A percentile compares a stretch with the other conserved stretches of the same genome.
phyloP scores from a whole-genome alignment of 2,888 invertebrate genomes.

The Venusia cambrica region DNA sequence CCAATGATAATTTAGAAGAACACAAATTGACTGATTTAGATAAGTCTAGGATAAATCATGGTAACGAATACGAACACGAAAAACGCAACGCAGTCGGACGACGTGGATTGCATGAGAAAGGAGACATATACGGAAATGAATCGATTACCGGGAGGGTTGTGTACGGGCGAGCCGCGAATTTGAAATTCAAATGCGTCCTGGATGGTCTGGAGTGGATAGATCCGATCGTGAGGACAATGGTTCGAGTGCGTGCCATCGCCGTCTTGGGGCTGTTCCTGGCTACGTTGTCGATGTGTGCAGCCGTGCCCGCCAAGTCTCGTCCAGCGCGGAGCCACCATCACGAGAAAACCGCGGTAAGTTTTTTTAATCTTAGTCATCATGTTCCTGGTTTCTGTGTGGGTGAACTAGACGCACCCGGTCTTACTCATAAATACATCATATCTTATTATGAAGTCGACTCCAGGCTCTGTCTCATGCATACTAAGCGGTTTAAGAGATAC shows the following conservation, averaged over 20 bases:
- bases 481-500: conserved; percentile 57
- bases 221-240: conserved; percentile 63
- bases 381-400: conserved; percentile 24
- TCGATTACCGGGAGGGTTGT: conserved; percentile 61
- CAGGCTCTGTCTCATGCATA: conserved; percentile 55
- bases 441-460: conserved; percentile 47
- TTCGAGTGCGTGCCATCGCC: conserved; percentile 51
- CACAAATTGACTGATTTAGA: conserved; percentile 67
- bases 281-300: conserved; percentile 53
- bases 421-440: conserved; percentile 37
- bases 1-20: conserved; percentile 61
- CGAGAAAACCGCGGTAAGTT: conserved; percentile 63
- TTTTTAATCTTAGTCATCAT: conserved; percentile 9
- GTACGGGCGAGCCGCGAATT: conserved; percentile 61
- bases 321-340: conserved; percentile 48
- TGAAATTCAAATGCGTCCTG: conserved; percentile 67
- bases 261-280: conserved; percentile 57
- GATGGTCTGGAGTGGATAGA: conserved; percentile 49
- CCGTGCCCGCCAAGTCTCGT: conserved; percentile 54
- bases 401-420: conserved; percentile 26
- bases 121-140: conserved; percentile 61
- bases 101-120: conserved; percentile 57
- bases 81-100: conserved; percentile 45
- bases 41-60: conserved; percentile 60
- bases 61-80: conserved; percentile 49